Percentiles rank a stretch among this genome's conserved stretches.
Evolutionary conservation across 2,888 invertebrate species (phyloP).

Genomic region (Acleris sparsana): DNA sequence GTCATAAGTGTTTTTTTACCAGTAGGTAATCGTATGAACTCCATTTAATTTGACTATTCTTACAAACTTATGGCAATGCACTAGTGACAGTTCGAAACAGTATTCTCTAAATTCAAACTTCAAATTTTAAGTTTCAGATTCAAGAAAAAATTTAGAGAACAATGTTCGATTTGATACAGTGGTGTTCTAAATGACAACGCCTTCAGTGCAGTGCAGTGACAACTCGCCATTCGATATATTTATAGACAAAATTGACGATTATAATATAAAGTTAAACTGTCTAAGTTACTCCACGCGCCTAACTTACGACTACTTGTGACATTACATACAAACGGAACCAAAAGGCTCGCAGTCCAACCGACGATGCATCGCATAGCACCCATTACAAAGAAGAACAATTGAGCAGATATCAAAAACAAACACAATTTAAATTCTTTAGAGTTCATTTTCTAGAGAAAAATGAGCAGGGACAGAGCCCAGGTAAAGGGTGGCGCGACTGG

Average conservation of each 20-base stretch:
- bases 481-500: too few relatives aligned
- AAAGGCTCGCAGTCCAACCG: constrained; percentile 38
- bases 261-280: constrained; percentile 25
- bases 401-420: constrained; percentile 49
- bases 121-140: too few relatives aligned
- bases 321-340: constrained; percentile 27
- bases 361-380: constrained; percentile 42
- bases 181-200: not conserved
- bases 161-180: not conserved
- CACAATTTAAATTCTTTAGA: constrained; percentile 8
- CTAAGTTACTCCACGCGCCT: constrained; percentile 26
- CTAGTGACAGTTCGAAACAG: not conserved
- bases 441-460: constrained; percentile 52
- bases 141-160: too few relatives aligned
- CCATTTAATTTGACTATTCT: constrained; percentile 4
- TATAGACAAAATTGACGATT: constrained; percentile 37
- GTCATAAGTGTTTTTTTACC: not conserved
- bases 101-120: too few relatives aligned
- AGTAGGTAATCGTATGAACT: not conserved
- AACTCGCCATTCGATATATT: constrained; percentile 28
- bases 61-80: not conserved
- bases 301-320: constrained; percentile 34
- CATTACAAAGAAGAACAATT: constrained; percentile 42
- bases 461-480: constrained; percentile 50
- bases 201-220: constrained; percentile 3